Percentiles rank a stretch among this genome's conserved stretches.
Conservation (phyloP, 2,888 invertebrate genomes). For the Hecatera dysodea region DNA sequence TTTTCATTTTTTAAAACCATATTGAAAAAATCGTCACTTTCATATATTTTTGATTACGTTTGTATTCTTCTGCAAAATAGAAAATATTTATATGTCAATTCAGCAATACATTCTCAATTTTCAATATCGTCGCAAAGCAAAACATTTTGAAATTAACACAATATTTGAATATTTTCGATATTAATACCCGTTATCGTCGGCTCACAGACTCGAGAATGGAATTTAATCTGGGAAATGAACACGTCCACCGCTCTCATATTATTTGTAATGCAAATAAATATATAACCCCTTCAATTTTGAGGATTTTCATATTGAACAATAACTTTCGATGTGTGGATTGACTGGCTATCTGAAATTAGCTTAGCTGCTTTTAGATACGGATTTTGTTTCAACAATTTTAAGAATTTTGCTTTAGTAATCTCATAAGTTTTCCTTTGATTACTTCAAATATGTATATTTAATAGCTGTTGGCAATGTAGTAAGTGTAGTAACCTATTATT, state of each 20-base stretch:
- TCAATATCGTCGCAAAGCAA: conserved; percentile 43
- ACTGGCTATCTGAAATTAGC: conserved; percentile 22
- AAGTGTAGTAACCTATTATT: too few species aligned
- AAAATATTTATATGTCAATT: conserved; percentile 17
- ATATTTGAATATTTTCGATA: conserved; percentile 74
- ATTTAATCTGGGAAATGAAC: conserved; percentile 78
- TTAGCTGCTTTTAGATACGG: conserved; percentile 11
- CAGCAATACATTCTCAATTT: conserved; percentile 30
- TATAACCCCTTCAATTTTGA: conserved; percentile 38
- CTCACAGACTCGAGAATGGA: conserved; percentile 72
- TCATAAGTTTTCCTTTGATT: not conserved
- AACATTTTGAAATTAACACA: conserved; percentile 72
- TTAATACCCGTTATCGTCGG: conserved; percentile 79
- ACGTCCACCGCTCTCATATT: conserved; percentile 69
- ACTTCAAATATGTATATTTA: not conserved
- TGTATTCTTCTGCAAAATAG: not conserved
- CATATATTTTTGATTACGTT: not conserved
- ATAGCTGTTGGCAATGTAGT: too few species aligned
- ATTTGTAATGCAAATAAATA: conserved; percentile 67
- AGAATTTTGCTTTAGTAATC: not conserved
- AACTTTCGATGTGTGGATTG: conserved; percentile 15
- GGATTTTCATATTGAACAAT: conserved; percentile 37
- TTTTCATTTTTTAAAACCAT: too few species aligned
- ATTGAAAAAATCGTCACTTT: too few species aligned
- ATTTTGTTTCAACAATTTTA: not conserved